phyloP scores from a whole-genome alignment of 2,113 vertebrate species.

The Rhinichthys klamathensis region DNA sequence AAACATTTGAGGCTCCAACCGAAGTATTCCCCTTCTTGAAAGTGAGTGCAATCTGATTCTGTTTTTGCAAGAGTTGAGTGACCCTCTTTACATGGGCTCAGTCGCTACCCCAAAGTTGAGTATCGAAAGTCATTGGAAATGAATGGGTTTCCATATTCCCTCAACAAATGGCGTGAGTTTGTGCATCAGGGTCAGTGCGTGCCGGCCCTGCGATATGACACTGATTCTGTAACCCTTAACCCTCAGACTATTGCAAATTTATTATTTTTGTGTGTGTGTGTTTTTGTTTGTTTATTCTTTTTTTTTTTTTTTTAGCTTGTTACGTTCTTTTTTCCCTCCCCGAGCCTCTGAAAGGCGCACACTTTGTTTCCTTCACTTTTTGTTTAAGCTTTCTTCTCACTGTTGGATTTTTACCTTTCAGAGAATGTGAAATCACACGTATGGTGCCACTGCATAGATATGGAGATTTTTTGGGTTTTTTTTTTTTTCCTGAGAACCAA shows the following conservation, averaged over 20 bases:
- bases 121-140: neutral
- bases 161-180: constrained; percentile 63
- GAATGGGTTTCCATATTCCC: constrained; percentile 49
- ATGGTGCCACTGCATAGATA: constrained; percentile 59
- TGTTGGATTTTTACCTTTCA: constrained; percentile 23
- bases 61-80: constrained; percentile 58
- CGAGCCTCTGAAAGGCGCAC: neutral
- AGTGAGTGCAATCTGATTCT: constrained; percentile 69
- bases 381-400: constrained; percentile 12
- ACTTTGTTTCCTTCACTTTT: neutral
- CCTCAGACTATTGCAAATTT: constrained; percentile 34
- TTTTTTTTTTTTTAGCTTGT: constrained; percentile 6
- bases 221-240: constrained; percentile 57
- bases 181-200: constrained; percentile 59
- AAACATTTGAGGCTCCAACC: neutral
- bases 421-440: constrained; percentile 74
- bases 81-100: constrained; percentile 42
- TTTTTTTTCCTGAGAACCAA: neutral
- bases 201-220: constrained; percentile 54
- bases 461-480: constrained; percentile 19
- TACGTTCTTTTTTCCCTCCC: too few species aligned
- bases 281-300: neutral
- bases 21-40: neutral
- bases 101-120: neutral
- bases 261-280: neutral